Base-by-base conservation (phyloP, 2,113 vertebrate species). In the Oreochromis tanganicae region DNA sequence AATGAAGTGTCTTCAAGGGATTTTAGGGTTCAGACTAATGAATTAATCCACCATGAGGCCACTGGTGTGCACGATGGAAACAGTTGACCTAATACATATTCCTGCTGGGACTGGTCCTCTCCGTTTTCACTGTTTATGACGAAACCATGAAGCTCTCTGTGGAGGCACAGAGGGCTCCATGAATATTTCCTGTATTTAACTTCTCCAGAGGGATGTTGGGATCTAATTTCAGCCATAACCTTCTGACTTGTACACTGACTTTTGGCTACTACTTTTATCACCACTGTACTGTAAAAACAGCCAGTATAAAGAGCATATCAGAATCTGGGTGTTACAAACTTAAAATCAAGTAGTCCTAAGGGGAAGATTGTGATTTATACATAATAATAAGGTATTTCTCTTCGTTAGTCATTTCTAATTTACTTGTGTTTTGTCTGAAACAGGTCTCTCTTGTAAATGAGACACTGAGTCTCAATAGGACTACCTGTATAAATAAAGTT, bases 1-100 rank as follows among this genome's bases (percentile, higher is more conserved):
- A 91, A 85, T 83, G 34, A 86, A 91, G 78, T 21, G 19, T 24
- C 38, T 32, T 66, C 75, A 83, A 66, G 3, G 19, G 46, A 66
- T 68, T 85, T 86, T 68, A 80, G 56, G 21, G 34, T 87, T 85
- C 54, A 17, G 54, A 41, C 63, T 91, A 84, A 87, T 91, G 83
- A 87, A 83, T 81, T 55, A 78, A 38, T 89, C 75, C 54, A 87
- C 81, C 89, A 91, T 73, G 55, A 92, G 68, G 24, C 61, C 50
- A 54, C 79, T 52, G 32, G 43, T 14, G 34, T 56, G 16, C 88
- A 86, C 29, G 71, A 81, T 87, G 61, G 57, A 94, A 94, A 92
- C 68, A 80, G 88, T 34, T 79, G 81, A 82, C 82, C 84, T 90
- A 55, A 92, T 56, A 83, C 27, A 82, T 68, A 84, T 91, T 91